Base-by-base conservation (phyloP, 30 jellyfish, hydroid and myxozoan genomes). In the Aurelia sp. region DNA sequence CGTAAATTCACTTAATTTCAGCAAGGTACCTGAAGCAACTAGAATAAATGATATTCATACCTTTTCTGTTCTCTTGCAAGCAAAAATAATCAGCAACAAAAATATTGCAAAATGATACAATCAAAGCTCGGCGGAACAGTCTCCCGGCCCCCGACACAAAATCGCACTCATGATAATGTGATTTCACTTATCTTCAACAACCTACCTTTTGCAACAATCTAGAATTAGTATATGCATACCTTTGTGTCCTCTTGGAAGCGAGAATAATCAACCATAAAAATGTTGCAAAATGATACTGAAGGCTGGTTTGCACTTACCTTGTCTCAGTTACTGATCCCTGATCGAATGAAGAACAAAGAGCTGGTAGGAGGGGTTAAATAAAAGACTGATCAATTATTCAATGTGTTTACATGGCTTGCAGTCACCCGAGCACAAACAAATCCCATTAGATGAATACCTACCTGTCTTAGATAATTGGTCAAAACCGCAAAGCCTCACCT, bases 261-360 rank as follows among this genome's bases (percentile, higher is more conserved):
- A 27, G 33, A 27, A 27, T 27, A 27, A 27, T 27, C 33, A 27
- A 27, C 33, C 33, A 2, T 2, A 12, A 53, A 53, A 53, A 53
- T 53, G 65, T 53, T 12, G 19, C 19, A 53, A 53, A 12, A 53
- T 12, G 19, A 13, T 53, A 53, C 19, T 13, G 19, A 53, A 53
- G 2, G n/a, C n/a, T 63, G 16, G 20, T n/a, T 47, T 17, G 18
- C 50, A 63, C 89, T 78, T 63, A 78, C 89, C 89, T 78, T 78
- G 89, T 52, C 63, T 62, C 73, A 30, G 79, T 63, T 62, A 35
- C 59, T 63, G 80, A 60, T 63, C 89, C 4, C 89, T 16, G 76
- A 77, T 78, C 68, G 41, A 60, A 24, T 63, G 80, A 63, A 21
- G 4, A 17, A 47, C 15, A 53, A 17, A 11, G 63, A 17, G 33